These are phyloP conservation scores for Bufo gargarizans DNA, from an alignment of 2,113 vertebrate genomes.

Conservation along the genomic window DNA sequence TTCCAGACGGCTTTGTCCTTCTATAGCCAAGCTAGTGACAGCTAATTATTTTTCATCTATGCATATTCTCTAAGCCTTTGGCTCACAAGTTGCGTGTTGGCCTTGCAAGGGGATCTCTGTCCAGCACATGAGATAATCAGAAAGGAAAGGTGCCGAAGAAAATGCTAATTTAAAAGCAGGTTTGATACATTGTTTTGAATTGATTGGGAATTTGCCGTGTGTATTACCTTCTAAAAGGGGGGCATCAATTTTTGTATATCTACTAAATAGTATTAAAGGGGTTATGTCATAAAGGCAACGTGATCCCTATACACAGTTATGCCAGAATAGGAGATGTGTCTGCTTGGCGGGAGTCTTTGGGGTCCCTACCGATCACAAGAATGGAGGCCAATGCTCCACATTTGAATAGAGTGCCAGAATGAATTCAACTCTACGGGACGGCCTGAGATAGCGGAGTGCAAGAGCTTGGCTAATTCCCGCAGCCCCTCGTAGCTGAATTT, in stretches of 20 bases:
- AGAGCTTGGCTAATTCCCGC: too few relatives aligned
- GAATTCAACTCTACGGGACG: too few relatives aligned
- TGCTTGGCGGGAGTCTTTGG: too few relatives aligned
- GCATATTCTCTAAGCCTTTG: slow-evolving; percentile 1
- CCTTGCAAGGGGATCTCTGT: background rate
- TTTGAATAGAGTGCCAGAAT: too few relatives aligned
- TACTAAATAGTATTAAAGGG: background rate
- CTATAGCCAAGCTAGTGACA: slow-evolving; percentile 26
- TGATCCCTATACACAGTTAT: too few relatives aligned
- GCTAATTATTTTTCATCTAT: slow-evolving; percentile 44
- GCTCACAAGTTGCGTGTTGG: slow-evolving; percentile 3
- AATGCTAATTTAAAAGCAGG: background rate
- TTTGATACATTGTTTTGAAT: background rate
- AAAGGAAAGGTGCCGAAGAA: background rate
- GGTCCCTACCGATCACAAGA: too few relatives aligned
- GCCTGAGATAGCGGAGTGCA: too few relatives aligned
- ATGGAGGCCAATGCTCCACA: too few relatives aligned
- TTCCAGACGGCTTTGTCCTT: slow-evolving; percentile 23
- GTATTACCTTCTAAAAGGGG: background rate
- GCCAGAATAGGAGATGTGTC: too few relatives aligned
- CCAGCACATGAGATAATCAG: slow-evolving; percentile 1
- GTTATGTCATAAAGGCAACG: too few relatives aligned
- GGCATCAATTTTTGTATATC: background rate
- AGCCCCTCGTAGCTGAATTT: too few relatives aligned
- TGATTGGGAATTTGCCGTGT: background rate